Evolutionary conservation across 2,888 invertebrate species (phyloP).

Genomic region (Epinotia ramella): DNA sequence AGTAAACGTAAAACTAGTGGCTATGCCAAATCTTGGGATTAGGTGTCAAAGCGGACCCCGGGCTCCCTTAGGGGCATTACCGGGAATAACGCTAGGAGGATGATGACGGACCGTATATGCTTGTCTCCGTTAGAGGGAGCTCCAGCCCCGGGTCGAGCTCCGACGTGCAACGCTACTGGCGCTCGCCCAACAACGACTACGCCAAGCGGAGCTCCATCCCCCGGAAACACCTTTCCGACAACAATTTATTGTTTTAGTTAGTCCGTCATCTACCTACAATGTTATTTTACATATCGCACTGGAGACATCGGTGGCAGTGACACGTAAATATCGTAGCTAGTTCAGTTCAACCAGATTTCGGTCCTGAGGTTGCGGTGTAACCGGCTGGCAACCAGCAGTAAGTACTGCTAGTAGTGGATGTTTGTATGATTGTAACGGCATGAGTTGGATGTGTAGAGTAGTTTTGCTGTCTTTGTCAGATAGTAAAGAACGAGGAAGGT

Average conservation of each 20-base stretch:
- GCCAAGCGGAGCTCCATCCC: neutral
- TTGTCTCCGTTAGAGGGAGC: neutral
- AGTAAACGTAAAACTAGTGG: too few relatives aligned
- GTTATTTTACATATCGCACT: conserved; percentile 1
- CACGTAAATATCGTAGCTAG: neutral
- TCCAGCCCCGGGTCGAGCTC: neutral
- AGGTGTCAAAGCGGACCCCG: too few relatives aligned
- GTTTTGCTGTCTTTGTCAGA: neutral
- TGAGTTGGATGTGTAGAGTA: neutral
- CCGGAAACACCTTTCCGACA: neutral
- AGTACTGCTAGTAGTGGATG: neutral
- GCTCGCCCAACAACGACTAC: neutral
- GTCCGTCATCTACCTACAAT: neutral
- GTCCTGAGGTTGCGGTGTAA: neutral
- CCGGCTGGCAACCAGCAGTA: neutral
- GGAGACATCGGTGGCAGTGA: neutral
- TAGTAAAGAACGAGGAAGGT: neutral
- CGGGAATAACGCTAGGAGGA: too few relatives aligned
- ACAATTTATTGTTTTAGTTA: neutral
- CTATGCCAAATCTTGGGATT: too few relatives aligned
- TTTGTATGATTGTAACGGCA: neutral
- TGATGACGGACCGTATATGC: neutral
- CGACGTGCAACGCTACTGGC: neutral
- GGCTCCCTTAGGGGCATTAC: too few relatives aligned
- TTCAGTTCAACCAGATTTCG: neutral